These are phyloP conservation scores for Caenorhabditis tropicalis DNA, from an alignment of 1,140 invertebrate genomes.

Conservation along the genomic window DNA sequence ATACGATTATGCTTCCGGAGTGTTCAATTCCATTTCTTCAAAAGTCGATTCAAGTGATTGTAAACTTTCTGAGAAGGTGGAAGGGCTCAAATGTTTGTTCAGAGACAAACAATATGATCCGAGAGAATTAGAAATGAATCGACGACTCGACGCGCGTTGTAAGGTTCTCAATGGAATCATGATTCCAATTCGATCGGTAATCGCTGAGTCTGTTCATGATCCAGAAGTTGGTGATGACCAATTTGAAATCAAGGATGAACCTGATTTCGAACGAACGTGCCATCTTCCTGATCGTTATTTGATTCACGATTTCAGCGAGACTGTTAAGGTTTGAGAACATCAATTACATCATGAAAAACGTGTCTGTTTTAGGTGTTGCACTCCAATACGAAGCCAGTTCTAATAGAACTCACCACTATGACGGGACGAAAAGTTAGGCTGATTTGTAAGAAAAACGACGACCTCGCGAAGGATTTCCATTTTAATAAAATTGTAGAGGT, in stretches of 20 bases:
- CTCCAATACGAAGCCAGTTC: not conserved
- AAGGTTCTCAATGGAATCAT: constrained; percentile 9
- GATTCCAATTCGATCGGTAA: constrained; percentile 2
- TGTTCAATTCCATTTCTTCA: not conserved
- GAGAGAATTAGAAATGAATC: constrained; percentile 17
- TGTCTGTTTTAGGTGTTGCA: not conserved
- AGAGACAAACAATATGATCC: constrained; percentile 18
- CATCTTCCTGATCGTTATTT: not conserved
- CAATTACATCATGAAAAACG: not conserved
- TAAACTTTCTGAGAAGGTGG: not conserved
- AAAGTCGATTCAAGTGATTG: not conserved
- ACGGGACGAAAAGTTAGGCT: not conserved
- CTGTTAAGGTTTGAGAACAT: not conserved
- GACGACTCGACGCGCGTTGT: not conserved
- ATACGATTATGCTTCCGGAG: constrained; percentile 14
- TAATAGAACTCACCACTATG: not conserved
- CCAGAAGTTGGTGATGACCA: not conserved
- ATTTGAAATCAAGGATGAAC: no score
- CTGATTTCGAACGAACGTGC: not conserved
- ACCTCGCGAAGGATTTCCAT: not conserved
- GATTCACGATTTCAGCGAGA: constrained; percentile 17
- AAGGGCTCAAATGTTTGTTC: not conserved
- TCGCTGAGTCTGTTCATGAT: not conserved
- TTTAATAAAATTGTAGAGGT: constrained; percentile 26
- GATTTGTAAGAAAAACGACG: constrained; percentile 23